Conservation (phyloP, 2,797 vertebrate species). For the Fistularia tabacaria region DNA sequence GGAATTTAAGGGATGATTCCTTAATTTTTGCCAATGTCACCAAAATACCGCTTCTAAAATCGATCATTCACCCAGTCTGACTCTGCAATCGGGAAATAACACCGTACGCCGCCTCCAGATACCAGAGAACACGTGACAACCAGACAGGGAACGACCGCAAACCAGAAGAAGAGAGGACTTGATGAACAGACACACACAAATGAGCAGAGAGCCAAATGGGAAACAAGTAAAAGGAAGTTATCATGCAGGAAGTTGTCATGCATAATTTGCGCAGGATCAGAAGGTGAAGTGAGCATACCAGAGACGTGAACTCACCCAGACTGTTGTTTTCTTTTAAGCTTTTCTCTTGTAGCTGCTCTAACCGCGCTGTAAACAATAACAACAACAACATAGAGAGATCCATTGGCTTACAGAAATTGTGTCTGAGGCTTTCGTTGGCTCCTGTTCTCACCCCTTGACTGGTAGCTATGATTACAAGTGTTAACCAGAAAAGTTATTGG, state of each 20-base stretch:
- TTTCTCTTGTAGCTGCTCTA: slow-evolving; percentile 99
- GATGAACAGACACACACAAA: slow-evolving; percentile 22
- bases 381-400: slow-evolving; percentile 52
- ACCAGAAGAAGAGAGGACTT: slow-evolving; percentile 14
- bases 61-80: no score
- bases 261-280: slow-evolving; percentile 38
- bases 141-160: slow-evolving; percentile 2
- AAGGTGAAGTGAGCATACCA: slow-evolving; percentile 26
- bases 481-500: neutral
- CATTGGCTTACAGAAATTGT: slow-evolving; percentile 26
- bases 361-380: slow-evolving; percentile 93
- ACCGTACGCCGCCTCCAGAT: neutral
- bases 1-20: no score
- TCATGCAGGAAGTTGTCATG: slow-evolving; percentile 59
- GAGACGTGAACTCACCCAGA: slow-evolving; percentile 84
- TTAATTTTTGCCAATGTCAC: no score
- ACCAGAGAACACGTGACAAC: slow-evolving; percentile 1
- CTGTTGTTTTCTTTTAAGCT: slow-evolving; percentile 97
- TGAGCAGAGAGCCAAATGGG: slow-evolving; percentile 6
- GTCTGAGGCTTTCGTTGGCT: slow-evolving; percentile 3
- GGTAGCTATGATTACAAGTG: slow-evolving; percentile 4
- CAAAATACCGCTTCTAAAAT: no score
- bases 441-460: neutral
- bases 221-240: slow-evolving; percentile 6
- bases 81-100: no score